Conservation (phyloP, 2,113 vertebrate genomes). For the Nanorana parkeri region DNA sequence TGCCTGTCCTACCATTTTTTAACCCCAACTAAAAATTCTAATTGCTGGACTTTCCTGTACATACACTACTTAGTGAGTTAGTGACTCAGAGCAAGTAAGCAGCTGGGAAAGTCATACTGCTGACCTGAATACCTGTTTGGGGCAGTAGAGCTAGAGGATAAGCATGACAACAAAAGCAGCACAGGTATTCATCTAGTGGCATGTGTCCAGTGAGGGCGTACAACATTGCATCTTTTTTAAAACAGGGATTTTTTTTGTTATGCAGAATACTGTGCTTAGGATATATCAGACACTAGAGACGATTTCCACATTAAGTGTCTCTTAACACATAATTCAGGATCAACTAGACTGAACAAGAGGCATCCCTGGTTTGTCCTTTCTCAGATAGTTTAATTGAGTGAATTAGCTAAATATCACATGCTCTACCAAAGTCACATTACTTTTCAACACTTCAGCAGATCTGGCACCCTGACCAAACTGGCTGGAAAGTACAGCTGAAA, state of each 20-base stretch:
- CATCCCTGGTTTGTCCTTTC: conserved; percentile 25
- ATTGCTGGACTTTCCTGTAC: too few relatives aligned
- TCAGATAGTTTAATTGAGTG: conserved; percentile 49
- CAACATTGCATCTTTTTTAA: not conserved
- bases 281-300: not conserved
- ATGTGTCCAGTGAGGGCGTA: too few relatives aligned
- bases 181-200: too few relatives aligned
- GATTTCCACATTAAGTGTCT: conserved; percentile 38
- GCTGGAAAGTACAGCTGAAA: conserved; percentile 49
- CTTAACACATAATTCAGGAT: conserved; percentile 14
- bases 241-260: not conserved
- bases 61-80: too few relatives aligned
- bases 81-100: too few relatives aligned
- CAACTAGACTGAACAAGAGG: conserved; percentile 18
- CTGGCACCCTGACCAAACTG: conserved; percentile 28
- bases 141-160: too few relatives aligned
- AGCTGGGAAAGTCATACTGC: too few relatives aligned
- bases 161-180: too few relatives aligned
- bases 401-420: conserved; percentile 48
- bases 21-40: too few relatives aligned
- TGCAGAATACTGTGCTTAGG: conserved; percentile 5
- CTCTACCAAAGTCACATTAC: conserved; percentile 35
- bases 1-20: not conserved
- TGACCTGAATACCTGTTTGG: conserved; percentile 19
- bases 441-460: conserved; percentile 52